phyloP scores from a whole-genome alignment of 1,140 invertebrate species.

The Drosophila bocki region DNA sequence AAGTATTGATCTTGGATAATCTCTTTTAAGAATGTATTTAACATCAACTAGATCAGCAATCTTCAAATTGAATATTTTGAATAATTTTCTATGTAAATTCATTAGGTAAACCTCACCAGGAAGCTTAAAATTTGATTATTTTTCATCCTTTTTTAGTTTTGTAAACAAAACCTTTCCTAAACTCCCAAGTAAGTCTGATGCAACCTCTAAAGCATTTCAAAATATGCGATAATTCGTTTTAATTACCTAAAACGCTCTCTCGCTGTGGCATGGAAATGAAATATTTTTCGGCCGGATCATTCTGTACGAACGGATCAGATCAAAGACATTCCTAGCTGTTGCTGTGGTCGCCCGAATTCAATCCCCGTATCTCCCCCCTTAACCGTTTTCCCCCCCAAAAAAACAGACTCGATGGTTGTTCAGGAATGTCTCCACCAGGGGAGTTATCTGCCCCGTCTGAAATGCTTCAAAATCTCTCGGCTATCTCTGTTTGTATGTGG shows the following conservation, averaged over 20 bases:
- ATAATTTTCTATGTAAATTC: background rate
- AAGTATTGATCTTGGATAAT: too few relatives aligned
- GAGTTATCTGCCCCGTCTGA: constrained; percentile 59
- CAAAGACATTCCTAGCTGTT: constrained; percentile 80
- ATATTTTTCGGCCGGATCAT: constrained; percentile 55
- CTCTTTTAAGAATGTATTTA: background rate
- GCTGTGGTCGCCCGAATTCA: constrained; percentile 53
- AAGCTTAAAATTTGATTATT: background rate
- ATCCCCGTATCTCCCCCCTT: constrained; percentile 5
- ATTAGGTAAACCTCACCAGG: too few relatives aligned
- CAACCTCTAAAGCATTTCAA: constrained; percentile 2
- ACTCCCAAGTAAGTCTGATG: background rate
- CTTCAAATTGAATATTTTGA: too few relatives aligned
- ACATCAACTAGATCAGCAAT: too few relatives aligned
- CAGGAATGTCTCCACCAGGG: constrained; percentile 68
- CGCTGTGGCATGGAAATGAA: constrained; percentile 33
- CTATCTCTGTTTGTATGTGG: constrained; percentile 55
- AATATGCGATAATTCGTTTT: constrained; percentile 33
- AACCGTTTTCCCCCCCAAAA: background rate
- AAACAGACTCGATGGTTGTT: constrained; percentile 22
- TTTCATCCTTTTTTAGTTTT: background rate
- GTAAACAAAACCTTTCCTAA: background rate
- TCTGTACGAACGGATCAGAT: constrained; percentile 71
- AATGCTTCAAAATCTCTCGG: constrained; percentile 47
- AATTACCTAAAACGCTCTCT: constrained; percentile 20